phyloP scores from a whole-genome alignment of 2,888 invertebrate species.

The Zootermopsis nevadensis region DNA sequence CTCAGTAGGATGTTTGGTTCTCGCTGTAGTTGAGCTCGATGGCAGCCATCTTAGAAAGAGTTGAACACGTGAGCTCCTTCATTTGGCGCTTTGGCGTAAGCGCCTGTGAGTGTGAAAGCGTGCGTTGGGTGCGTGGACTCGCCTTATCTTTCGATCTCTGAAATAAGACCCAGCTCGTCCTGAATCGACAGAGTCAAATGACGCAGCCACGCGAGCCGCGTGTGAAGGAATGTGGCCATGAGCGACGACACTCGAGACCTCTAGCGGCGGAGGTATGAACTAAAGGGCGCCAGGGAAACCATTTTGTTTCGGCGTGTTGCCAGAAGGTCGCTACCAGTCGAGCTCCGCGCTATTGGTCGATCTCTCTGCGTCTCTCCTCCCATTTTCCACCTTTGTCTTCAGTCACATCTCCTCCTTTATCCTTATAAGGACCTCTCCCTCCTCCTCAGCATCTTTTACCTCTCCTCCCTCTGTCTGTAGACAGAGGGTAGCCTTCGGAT shows the following conservation, averaged over 20 bases:
- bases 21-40: too few species aligned
- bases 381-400: slow-evolving; percentile 38
- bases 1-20: too few species aligned
- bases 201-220: background rate
- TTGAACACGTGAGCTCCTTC: too few species aligned
- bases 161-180: background rate
- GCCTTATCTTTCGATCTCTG: too few species aligned
- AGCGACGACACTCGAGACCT: slow-evolving; percentile 60
- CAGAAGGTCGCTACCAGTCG: slow-evolving; percentile 60
- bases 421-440: slow-evolving; percentile 42
- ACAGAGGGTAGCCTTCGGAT: slow-evolving; percentile 28
- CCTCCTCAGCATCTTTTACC: slow-evolving; percentile 29
- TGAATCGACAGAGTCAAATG: background rate
- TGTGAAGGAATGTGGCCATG: slow-evolving; percentile 12
- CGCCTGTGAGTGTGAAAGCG: too few species aligned
- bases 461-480: slow-evolving; percentile 30
- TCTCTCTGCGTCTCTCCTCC: slow-evolving; percentile 17
- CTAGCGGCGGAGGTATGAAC: slow-evolving; percentile 60
- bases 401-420: slow-evolving; percentile 25
- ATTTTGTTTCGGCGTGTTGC: slow-evolving; percentile 70
- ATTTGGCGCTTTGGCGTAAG: too few species aligned
- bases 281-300: slow-evolving; percentile 62
- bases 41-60: too few species aligned
- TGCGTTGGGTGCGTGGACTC: too few species aligned
- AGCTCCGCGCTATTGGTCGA: slow-evolving; percentile 45